Evolutionary conservation across 1,140 invertebrate species (phyloP).

Genomic region (Drosophila santomea): DNA sequence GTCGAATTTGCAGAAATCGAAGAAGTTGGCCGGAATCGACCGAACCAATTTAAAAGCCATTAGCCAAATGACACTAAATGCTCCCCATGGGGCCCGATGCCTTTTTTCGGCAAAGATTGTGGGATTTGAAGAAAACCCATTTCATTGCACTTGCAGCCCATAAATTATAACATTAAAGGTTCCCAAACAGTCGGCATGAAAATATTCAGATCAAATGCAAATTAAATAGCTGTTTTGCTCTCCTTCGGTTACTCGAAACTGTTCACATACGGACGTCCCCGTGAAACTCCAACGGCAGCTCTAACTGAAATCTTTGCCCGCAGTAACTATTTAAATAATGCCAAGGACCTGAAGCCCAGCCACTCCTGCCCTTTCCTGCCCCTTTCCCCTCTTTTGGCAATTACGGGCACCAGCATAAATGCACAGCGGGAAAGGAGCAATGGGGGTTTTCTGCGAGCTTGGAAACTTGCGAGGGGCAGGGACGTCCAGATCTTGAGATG

Average conservation of each 20-base stretch:
- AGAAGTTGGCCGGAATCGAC: slow-evolving; percentile 24
- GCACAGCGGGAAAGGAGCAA: slow-evolving; percentile 45
- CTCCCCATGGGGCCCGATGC: slow-evolving; percentile 45
- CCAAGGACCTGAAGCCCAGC: slow-evolving; percentile 35
- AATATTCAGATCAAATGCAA: slow-evolving; percentile 49
- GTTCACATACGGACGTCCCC: neutral
- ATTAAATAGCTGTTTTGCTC: slow-evolving; percentile 47
- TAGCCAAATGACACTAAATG: slow-evolving; percentile 77
- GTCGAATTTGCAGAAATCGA: slow-evolving; percentile 5
- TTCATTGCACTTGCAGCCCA: slow-evolving; percentile 47
- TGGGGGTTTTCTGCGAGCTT: slow-evolving; percentile 47
- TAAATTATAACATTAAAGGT: slow-evolving; percentile 78
- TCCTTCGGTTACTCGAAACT: neutral
- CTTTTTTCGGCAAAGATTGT: slow-evolving; percentile 1
- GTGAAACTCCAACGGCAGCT: slow-evolving; percentile 47
- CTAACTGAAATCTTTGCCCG: slow-evolving; percentile 73
- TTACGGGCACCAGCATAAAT: slow-evolving; percentile 73
- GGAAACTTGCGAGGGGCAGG: neutral
- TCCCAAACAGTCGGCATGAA: neutral
- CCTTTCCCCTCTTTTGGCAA: slow-evolving; percentile 24
- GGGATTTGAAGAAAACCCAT: slow-evolving; percentile 24
- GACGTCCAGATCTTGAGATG: slow-evolving; percentile 6
- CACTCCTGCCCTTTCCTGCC: neutral
- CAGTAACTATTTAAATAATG: slow-evolving; percentile 80
- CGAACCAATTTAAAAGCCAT: slow-evolving; percentile 72